phyloP scores from a whole-genome alignment of 2,888 invertebrate genomes.

The Lochmaea capreae region DNA sequence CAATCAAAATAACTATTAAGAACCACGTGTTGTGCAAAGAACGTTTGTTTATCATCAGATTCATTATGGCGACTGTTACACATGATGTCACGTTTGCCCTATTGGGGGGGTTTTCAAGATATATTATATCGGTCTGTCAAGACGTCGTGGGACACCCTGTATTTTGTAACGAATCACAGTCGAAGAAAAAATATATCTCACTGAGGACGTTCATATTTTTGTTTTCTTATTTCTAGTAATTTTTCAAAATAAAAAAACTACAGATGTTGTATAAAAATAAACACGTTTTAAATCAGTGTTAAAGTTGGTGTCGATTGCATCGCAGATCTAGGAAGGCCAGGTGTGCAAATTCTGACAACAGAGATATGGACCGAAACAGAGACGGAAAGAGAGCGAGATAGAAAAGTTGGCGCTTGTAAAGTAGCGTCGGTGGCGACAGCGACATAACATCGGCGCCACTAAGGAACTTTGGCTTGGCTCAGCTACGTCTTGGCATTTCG shows the following conservation, averaged over 20 bases:
- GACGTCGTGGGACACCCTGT: no score
- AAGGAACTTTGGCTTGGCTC: conserved; percentile 42
- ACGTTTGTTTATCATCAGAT: no score
- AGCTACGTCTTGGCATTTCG: conserved; percentile 31
- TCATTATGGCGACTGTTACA: no score
- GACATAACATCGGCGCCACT: conserved; percentile 46
- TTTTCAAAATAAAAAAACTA: neutral
- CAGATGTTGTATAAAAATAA: neutral
- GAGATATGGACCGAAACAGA: conserved; percentile 15
- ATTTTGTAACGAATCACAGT: no score
- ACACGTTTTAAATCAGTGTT: neutral
- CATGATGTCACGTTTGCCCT: no score
- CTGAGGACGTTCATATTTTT: no score
- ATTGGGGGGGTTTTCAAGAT: no score
- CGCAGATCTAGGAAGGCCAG: conserved; percentile 30
- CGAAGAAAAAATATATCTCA: no score
- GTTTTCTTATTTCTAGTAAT: neutral
- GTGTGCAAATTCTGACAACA: conserved; percentile 3
- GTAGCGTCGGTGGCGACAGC: conserved; percentile 45
- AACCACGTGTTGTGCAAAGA: no score
- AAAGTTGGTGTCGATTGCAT: conserved; percentile 8
- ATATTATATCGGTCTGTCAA: no score
- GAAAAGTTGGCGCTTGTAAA: conserved; percentile 40
- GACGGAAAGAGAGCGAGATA: conserved; percentile 37
- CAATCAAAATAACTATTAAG: no score